Evolutionary conservation across 2,888 invertebrate species (phyloP).

Genomic region (Eupithecia inturbata): DNA sequence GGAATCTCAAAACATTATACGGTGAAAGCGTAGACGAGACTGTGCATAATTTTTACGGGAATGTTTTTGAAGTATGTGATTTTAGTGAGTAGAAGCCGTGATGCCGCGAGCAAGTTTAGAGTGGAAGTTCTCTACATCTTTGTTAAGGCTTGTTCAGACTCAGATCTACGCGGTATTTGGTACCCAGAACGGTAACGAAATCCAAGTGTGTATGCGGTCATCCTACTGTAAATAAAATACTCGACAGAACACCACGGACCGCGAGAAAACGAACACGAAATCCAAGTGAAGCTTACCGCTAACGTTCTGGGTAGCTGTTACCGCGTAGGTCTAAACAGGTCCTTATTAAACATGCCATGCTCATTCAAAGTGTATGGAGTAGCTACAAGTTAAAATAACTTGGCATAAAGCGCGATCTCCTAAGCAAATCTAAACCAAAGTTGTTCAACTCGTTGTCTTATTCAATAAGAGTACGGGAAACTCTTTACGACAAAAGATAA

Average conservation of each 20-base stretch:
- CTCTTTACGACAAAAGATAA: slow-evolving; percentile 11
- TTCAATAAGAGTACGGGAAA: not conserved
- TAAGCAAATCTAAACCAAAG: slow-evolving; percentile 10
- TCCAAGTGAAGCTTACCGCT: too few relatives aligned
- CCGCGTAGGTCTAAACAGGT: too few relatives aligned
- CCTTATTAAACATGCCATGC: not conserved
- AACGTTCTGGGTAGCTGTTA: too few relatives aligned
- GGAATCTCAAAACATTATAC: not conserved
- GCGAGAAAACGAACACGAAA: too few relatives aligned
- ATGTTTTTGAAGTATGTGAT: not conserved
- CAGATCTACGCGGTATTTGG: too few relatives aligned
- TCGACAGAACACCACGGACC: too few relatives aligned
- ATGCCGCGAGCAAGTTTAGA: not conserved
- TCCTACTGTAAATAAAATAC: too few relatives aligned
- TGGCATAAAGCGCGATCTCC: not conserved
- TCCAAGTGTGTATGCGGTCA: too few relatives aligned
- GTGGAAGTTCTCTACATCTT: not conserved
- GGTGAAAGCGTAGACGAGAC: not conserved
- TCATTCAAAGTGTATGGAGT: not conserved
- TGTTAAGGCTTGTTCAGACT: not conserved
- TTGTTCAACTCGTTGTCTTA: slow-evolving; percentile 12
- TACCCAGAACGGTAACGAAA: too few relatives aligned
- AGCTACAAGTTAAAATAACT: not conserved
- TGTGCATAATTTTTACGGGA: not conserved
- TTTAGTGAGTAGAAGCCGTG: not conserved